These are phyloP conservation scores for Guaruba guarouba DNA, from an alignment of 2,113 vertebrate species.

Conservation along the genomic window DNA sequence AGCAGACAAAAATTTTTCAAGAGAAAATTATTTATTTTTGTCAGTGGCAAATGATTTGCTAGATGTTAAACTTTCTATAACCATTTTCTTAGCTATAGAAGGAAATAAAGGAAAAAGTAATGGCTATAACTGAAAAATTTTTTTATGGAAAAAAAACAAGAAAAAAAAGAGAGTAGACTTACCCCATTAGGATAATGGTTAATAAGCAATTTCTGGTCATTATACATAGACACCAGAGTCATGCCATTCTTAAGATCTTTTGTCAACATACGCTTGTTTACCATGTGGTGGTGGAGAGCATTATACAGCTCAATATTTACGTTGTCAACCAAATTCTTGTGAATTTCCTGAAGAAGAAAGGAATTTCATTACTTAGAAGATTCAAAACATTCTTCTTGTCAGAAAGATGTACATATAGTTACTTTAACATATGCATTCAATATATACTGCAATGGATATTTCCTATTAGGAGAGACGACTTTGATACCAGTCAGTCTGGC, in stretches of 20 bases:
- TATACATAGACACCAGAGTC: constrained; percentile 88
- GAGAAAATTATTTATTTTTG: background rate
- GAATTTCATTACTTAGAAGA: background rate
- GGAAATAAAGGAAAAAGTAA: background rate
- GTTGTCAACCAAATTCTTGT: constrained; percentile 86
- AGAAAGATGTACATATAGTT: background rate
- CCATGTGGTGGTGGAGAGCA: constrained; percentile 94
- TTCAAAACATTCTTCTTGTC: background rate
- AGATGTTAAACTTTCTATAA: background rate
- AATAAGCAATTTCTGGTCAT: constrained; percentile 84
- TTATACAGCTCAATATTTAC: constrained; percentile 95
- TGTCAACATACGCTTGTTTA: constrained; percentile 88
- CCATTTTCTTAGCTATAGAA: background rate
- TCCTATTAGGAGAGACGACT: rapidly evolving
- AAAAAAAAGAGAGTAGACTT: constrained; percentile 35
- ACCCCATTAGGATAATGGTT: constrained; percentile 97
- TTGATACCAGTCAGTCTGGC: background rate
- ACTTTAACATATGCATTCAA: background rate
- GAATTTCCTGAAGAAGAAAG: constrained; percentile 73
- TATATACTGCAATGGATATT: background rate
- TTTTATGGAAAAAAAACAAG: too few relatives aligned
- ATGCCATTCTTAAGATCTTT: constrained; percentile 94
- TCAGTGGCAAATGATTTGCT: background rate
- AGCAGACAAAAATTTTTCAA: background rate
- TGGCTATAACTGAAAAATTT: background rate